Percentiles rank a stretch among this genome's conserved stretches.
Evolutionary conservation across 2,888 invertebrate species (phyloP).

Genomic region (Phengaris alcon): DNA sequence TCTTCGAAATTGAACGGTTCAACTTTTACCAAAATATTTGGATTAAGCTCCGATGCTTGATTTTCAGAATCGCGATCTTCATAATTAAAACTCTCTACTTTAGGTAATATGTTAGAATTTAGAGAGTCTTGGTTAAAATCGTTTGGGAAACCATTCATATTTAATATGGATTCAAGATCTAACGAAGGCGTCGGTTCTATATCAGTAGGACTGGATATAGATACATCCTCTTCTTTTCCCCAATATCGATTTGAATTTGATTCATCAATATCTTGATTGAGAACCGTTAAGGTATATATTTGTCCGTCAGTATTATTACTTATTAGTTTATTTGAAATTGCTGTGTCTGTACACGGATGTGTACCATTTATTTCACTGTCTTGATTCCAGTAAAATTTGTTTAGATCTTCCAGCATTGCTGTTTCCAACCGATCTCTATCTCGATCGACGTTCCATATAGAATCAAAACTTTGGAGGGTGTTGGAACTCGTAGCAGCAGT

Average conservation of each 20-base stretch:
- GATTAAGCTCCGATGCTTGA: constrained; percentile 83
- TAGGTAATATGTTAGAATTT: constrained; percentile 77
- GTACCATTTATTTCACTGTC: constrained; percentile 80
- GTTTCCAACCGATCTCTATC: constrained; percentile 85
- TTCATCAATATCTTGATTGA: constrained; percentile 88
- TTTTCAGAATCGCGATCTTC: constrained; percentile 90
- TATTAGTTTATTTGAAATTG: constrained; percentile 73
- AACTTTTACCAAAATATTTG: constrained; percentile 78
- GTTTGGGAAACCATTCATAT: constrained; percentile 82
- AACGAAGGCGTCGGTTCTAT: constrained; percentile 81
- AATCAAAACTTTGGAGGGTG: constrained; percentile 76
- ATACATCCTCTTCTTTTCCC: constrained; percentile 82
- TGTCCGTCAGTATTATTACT: constrained; percentile 86
- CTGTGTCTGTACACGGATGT: constrained; percentile 69
- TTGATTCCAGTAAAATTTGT: constrained; percentile 90
- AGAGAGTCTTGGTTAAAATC: constrained; percentile 79
- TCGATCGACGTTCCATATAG: constrained; percentile 85
- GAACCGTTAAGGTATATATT: constrained; percentile 91
- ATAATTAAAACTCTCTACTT: constrained; percentile 85
- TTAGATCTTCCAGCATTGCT: constrained; percentile 89
- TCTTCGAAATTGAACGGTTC: constrained; percentile 70
- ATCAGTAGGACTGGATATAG: constrained; percentile 79
- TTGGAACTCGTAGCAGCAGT: constrained; percentile 67
- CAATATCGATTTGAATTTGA: constrained; percentile 82
- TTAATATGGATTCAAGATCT: constrained; percentile 89